phyloP scores from a whole-genome alignment of 1,140 invertebrate genomes.

The Lethrus apterus region DNA sequence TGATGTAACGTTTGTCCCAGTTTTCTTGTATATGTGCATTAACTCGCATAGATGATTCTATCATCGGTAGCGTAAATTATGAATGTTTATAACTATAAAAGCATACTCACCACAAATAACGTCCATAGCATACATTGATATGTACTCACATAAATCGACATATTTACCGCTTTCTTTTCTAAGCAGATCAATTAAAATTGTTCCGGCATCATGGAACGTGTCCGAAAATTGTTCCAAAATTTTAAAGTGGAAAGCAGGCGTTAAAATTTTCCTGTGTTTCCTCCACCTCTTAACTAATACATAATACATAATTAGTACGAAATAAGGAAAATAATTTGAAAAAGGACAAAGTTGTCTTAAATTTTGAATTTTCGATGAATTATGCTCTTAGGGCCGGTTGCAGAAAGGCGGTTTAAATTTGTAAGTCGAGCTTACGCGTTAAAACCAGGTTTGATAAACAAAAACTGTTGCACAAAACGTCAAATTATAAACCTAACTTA shows the following conservation, averaged over 20 bases:
- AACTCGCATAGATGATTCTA: neutral
- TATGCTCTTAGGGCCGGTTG: too few relatives aligned
- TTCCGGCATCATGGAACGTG: constrained; percentile 62
- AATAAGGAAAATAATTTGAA: neutral
- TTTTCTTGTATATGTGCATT: neutral
- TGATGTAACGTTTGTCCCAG: neutral
- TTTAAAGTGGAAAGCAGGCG: constrained; percentile 63
- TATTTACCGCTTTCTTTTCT: constrained; percentile 42
- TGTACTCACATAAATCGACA: constrained; percentile 54
- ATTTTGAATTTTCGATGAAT: too few relatives aligned
- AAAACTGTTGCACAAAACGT: too few relatives aligned
- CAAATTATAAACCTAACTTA: too few relatives aligned
- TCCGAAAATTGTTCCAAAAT: constrained; percentile 69
- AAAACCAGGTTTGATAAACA: too few relatives aligned
- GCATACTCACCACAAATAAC: constrained; percentile 61
- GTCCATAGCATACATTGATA: constrained; percentile 63
- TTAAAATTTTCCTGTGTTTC: constrained; percentile 49
- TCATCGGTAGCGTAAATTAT: neutral
- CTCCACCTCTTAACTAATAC: constrained; percentile 49
- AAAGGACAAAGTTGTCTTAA: too few relatives aligned
- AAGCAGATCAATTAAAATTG: constrained; percentile 52
- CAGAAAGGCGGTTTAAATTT: too few relatives aligned
- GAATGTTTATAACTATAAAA: neutral
- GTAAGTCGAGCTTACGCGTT: too few relatives aligned
- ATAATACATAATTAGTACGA: neutral